Evolutionary conservation across 2,888 invertebrate species (phyloP).

Genomic region (Melieria picta): DNA sequence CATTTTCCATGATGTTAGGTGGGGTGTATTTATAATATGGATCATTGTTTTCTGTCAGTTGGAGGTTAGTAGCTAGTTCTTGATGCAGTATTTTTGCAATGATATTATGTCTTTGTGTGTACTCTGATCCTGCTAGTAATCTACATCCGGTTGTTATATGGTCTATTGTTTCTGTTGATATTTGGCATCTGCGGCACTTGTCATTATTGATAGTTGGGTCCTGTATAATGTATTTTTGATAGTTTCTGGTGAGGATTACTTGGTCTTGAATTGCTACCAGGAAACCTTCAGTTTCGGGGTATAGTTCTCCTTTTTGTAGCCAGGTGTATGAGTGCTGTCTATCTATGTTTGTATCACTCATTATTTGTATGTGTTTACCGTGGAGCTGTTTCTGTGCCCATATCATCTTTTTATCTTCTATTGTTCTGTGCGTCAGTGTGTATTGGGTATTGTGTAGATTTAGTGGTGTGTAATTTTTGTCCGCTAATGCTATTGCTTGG

Average conservation of each 20-base stretch:
- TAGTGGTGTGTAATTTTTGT: too few relatives aligned
- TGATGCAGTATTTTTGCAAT: not conserved
- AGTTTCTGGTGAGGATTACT: constrained; percentile 15
- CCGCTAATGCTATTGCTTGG: too few relatives aligned
- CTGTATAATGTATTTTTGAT: constrained; percentile 3
- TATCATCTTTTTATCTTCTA: too few relatives aligned
- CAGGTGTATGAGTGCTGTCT: not conserved
- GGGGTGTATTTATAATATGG: not conserved
- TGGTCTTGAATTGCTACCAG: constrained; percentile 18
- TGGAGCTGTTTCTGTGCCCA: too few relatives aligned
- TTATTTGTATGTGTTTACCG: too few relatives aligned
- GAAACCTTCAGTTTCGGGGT: constrained; percentile 11
- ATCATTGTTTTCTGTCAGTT: too few relatives aligned
- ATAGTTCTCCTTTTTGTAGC: not conserved
- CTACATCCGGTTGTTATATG: not conserved
- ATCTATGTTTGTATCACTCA: too few relatives aligned
- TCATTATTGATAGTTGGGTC: not conserved
- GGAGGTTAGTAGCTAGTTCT: too few relatives aligned
- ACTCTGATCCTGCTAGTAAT: not conserved
- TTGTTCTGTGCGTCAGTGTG: not conserved
- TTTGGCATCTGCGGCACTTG: not conserved
- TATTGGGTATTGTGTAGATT: too few relatives aligned
- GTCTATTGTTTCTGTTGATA: not conserved
- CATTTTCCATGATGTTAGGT: constrained; percentile 14
- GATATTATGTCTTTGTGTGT: constrained; percentile 2